phyloP scores from a whole-genome alignment of 2,797 vertebrate genomes.

The Margarornis squamiger region DNA sequence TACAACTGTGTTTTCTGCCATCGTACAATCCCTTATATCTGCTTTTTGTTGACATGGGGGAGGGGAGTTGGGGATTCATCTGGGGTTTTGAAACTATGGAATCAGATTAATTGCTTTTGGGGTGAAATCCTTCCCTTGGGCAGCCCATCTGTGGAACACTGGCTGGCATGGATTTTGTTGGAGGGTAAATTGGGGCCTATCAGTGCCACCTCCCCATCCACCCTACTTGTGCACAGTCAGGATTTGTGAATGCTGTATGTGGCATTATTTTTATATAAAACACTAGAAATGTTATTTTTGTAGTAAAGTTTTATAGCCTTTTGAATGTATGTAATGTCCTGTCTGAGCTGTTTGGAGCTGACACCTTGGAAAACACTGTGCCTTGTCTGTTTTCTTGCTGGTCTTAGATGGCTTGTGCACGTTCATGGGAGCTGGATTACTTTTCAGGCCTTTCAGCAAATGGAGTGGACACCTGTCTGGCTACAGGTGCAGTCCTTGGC shows the following conservation, averaged over 20 bases:
- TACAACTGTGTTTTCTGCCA: not conserved
- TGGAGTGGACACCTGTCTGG: not conserved
- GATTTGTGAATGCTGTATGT: fast-evolving
- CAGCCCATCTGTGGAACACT: not conserved
- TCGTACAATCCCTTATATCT: not conserved
- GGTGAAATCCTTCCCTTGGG: not conserved
- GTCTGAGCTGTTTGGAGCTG: fast-evolving
- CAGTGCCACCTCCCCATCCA: not conserved
- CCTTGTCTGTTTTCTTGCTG: not conserved
- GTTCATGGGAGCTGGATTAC: not conserved
- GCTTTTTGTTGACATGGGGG: not conserved
- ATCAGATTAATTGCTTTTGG: not conserved
- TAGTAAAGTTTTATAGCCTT: not conserved
- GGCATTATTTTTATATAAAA: constrained; percentile 9
- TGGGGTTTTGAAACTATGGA: not conserved
- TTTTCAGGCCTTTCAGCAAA: not conserved
- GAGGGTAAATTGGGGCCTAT: not conserved
- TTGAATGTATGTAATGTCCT: not conserved
- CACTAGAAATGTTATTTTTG: constrained; percentile 16
- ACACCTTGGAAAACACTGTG: not conserved
- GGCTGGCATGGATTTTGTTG: not conserved
- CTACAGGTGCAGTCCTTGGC: not conserved
- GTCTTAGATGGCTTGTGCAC: not conserved
- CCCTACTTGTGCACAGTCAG: fast-evolving
- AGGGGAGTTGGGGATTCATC: not conserved